A percentile compares a stretch with the other conserved stretches of the same genome.
Evolutionary conservation across 2,888 invertebrate species (phyloP).

Genomic region (Nomada fucata): DNA sequence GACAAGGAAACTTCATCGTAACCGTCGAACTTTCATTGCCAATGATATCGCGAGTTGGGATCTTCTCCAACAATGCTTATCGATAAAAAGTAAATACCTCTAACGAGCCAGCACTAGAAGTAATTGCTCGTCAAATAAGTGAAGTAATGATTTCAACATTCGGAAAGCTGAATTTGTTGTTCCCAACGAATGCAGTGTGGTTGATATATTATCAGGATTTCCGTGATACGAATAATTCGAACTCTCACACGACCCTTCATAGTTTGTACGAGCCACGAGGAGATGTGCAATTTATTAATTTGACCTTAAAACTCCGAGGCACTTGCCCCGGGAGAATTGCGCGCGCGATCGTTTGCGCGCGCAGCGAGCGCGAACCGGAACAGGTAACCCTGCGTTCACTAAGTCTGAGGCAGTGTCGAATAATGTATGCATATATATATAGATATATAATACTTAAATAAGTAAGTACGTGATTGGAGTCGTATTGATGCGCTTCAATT

Average conservation of each 20-base stretch:
- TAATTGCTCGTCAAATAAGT: no score
- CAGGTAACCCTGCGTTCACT: conserved; percentile 47
- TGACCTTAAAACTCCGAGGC: conserved; percentile 75
- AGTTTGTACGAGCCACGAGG: conserved; percentile 45
- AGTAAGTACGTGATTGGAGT: neutral
- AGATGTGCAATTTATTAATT: conserved; percentile 71
- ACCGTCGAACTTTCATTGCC: neutral
- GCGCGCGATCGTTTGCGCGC: conserved; percentile 22
- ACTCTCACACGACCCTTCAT: conserved; percentile 60
- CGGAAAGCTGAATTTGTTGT: conserved; percentile 7
- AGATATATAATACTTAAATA: neutral
- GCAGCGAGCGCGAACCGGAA: conserved; percentile 32
- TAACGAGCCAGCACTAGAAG: neutral
- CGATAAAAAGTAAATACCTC: no score
- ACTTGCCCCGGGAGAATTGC: conserved; percentile 52
- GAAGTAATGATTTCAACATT: neutral
- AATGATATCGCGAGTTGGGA: no score
- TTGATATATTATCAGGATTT: conserved; percentile 57
- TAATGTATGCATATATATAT: neutral
- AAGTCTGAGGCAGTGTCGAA: conserved; percentile 11
- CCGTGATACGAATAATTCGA: conserved; percentile 52
- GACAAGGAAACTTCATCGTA: conserved; percentile 6
- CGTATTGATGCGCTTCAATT: neutral
- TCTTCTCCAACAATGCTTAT: no score
- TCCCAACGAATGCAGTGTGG: neutral